Conservation (phyloP, 2,888 invertebrate genomes). For the Andricus curvator region DNA sequence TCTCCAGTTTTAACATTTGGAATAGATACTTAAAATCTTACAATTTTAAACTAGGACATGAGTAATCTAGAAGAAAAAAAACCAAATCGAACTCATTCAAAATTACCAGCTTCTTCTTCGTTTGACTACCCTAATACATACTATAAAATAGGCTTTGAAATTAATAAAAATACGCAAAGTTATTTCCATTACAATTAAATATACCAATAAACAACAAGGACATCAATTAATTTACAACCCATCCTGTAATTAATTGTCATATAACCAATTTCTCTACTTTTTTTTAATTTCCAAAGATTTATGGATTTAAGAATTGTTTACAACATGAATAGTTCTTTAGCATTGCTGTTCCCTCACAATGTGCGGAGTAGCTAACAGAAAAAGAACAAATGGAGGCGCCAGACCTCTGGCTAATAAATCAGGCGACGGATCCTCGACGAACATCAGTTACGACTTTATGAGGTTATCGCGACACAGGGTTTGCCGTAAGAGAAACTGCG, state of each 20-base stretch:
- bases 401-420: slow-evolving; percentile 27
- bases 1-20: too few relatives aligned
- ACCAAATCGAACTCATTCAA: too few relatives aligned
- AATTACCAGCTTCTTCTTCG: too few relatives aligned
- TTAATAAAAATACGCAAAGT: too few relatives aligned
- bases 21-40: too few relatives aligned
- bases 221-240: background rate
- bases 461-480: slow-evolving; percentile 13
- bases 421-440: slow-evolving; percentile 12
- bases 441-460: slow-evolving; percentile 26
- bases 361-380: background rate
- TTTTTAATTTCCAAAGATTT: background rate
- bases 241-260: background rate
- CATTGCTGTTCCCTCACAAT: background rate
- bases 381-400: slow-evolving; percentile 24
- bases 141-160: too few relatives aligned
- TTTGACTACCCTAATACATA: too few relatives aligned
- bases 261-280: background rate
- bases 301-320: too few relatives aligned
- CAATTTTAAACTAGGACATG: too few relatives aligned
- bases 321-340: background rate
- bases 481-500: slow-evolving; percentile 18
- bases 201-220: background rate
- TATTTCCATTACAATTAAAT: too few relatives aligned
- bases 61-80: too few relatives aligned